Evolutionary conservation across 1,140 invertebrate species (phyloP).

Genomic region (Cephus cinctus): DNA sequence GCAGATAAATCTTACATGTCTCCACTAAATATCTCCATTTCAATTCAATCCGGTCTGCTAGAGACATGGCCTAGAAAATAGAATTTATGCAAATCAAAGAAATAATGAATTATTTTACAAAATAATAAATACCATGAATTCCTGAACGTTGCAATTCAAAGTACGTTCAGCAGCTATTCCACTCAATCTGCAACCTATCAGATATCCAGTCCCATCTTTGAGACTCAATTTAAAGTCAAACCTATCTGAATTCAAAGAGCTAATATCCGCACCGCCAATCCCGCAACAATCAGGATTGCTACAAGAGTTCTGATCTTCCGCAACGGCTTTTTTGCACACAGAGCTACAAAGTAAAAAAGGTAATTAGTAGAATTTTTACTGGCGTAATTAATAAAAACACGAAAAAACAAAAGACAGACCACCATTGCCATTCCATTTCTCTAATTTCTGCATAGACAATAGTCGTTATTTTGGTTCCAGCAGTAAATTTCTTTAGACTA

Average conservation of each 20-base stretch:
- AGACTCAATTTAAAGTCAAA: conserved; percentile 49
- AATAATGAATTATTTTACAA: neutral
- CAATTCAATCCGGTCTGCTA: conserved; percentile 30
- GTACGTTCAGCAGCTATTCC: conserved; percentile 41
- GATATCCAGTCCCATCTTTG: conserved; percentile 52
- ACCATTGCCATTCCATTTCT: conserved; percentile 39
- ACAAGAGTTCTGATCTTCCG: conserved; percentile 40
- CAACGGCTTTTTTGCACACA: conserved; percentile 41
- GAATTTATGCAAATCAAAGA: conserved; percentile 7
- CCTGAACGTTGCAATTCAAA: conserved; percentile 33
- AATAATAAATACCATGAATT: conserved; percentile 35
- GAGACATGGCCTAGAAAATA: conserved; percentile 32
- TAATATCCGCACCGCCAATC: conserved; percentile 39
- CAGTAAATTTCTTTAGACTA: conserved; percentile 20
- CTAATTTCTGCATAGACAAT: conserved; percentile 48
- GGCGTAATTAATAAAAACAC: neutral
- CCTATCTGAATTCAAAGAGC: conserved; percentile 33
- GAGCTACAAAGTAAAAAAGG: conserved; percentile 33
- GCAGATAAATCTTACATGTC: conserved; percentile 38
- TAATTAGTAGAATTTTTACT: too few relatives aligned
- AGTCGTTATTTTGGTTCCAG: conserved; percentile 45
- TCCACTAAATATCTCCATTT: conserved; percentile 40
- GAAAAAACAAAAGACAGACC: conserved; percentile 3
- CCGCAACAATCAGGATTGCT: conserved; percentile 53
- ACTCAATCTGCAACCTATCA: conserved; percentile 46